Evolutionary conservation across 2,113 vertebrate genomes (phyloP).

Genomic region (Ochotona curzoniae): DNA sequence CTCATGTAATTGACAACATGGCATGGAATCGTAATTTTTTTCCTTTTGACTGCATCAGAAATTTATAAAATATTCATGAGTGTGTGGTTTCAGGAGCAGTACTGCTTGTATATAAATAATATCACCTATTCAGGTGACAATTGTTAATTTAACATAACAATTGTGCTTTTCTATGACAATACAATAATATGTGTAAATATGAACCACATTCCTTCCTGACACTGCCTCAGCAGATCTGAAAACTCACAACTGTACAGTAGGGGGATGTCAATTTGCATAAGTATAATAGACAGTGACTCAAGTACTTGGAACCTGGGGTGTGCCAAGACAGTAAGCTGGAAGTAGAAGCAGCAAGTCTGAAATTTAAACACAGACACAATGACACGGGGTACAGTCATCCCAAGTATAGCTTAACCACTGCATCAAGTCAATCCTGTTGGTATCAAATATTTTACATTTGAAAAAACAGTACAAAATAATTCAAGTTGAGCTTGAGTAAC

Average conservation of each 20-base stretch:
- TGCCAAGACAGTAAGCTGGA: no score
- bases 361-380: no score
- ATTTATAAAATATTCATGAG: slow-evolving; percentile 71
- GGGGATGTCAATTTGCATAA: neutral
- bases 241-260: neutral
- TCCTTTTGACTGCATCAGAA: slow-evolving; percentile 74
- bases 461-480: slow-evolving; percentile 21
- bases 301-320: no score
- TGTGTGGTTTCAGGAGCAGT: neutral
- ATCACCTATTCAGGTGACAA: slow-evolving; percentile 38
- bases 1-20: slow-evolving; percentile 67
- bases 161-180: slow-evolving; percentile 5
- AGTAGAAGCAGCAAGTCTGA: no score
- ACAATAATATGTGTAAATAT: neutral
- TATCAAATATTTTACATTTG: neutral
- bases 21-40: slow-evolving; percentile 62
- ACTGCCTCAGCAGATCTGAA: neutral
- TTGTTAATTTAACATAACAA: slow-evolving; percentile 16
- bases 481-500: neutral
- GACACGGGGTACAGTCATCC: no score
- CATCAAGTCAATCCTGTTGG: neutral
- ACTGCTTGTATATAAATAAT: neutral
- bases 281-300: neutral
- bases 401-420: no score
- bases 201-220: neutral